A percentile compares a stretch with the other conserved stretches of the same genome.
Evolutionary conservation across 2,888 invertebrate species (phyloP).

Genomic region (Oscheius sp.): DNA sequence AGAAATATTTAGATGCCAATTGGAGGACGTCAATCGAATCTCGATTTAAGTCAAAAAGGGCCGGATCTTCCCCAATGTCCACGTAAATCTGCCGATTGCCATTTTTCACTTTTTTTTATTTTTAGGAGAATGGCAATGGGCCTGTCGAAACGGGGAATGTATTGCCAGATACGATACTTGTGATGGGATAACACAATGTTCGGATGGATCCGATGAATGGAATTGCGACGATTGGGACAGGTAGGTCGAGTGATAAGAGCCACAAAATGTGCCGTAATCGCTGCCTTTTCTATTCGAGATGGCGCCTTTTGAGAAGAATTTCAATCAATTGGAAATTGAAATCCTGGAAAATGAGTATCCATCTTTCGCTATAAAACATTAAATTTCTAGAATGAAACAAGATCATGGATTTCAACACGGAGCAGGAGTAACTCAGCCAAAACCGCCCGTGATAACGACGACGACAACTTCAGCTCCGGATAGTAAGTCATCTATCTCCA

Average conservation of each 20-base stretch:
- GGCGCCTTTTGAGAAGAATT: not conserved
- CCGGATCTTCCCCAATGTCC: conserved; percentile 46
- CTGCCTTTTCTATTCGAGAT: not conserved
- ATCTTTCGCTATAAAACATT: not conserved
- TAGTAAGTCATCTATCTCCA: not conserved
- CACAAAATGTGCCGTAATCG: conserved; percentile 14
- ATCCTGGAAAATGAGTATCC: conserved; percentile 14
- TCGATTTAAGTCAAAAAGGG: conserved; percentile 40
- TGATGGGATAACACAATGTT: conserved; percentile 84
- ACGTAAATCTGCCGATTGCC: conserved; percentile 35
- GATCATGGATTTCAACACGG: conserved; percentile 12
- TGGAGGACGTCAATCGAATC: conserved; percentile 48
- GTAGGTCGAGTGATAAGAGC: conserved; percentile 19
- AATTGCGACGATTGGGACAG: conserved; percentile 48
- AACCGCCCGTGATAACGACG: not conserved
- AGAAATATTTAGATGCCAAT: conserved; percentile 12
- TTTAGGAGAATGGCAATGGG: conserved; percentile 56
- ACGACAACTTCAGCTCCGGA: conserved; percentile 23
- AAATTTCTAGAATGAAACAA: conserved; percentile 21
- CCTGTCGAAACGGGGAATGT: conserved; percentile 81
- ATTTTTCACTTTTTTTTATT: no score
- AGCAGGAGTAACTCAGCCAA: not conserved
- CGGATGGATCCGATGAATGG: conserved; percentile 84
- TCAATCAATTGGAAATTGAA: conserved; percentile 6
- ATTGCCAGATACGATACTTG: conserved; percentile 95